These are phyloP conservation scores for Morphnarchus princeps DNA, from an alignment of 2,113 vertebrate genomes.

Conservation along the genomic window DNA sequence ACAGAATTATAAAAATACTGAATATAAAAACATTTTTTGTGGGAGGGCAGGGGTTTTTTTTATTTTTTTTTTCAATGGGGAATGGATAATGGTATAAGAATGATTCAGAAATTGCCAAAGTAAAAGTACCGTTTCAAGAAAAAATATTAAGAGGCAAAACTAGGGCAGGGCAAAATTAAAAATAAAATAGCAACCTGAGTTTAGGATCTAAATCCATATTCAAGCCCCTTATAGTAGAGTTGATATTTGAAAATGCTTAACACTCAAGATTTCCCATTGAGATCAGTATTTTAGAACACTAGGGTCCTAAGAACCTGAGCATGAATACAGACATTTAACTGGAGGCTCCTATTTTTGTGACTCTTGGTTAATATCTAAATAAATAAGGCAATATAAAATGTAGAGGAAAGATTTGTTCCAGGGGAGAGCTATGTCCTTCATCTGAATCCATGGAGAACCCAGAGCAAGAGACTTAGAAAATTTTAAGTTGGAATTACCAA, in stretches of 20 bases:
- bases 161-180: background rate
- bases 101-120: background rate
- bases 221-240: background rate
- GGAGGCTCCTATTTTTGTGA: background rate
- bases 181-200: background rate
- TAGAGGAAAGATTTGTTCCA: background rate
- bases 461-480: background rate
- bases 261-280: background rate
- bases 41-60: background rate
- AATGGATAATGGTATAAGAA: background rate
- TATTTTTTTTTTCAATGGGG: background rate
- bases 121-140: background rate
- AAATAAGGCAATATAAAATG: background rate
- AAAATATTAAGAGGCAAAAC: background rate
- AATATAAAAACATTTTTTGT: background rate
- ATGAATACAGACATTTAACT: background rate
- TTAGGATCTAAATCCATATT: background rate
- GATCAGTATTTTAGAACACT: background rate
- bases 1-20: constrained; percentile 1
- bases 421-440: background rate
- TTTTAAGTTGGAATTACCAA: background rate
- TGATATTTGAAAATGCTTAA: background rate
- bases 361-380: background rate
- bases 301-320: background rate
- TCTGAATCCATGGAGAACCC: background rate